A percentile compares a stretch with the other conserved stretches of the same genome.
Evolutionary conservation across 23 tunicate genomes (phyloP).

Genomic region (Botrylloides violaceus): DNA sequence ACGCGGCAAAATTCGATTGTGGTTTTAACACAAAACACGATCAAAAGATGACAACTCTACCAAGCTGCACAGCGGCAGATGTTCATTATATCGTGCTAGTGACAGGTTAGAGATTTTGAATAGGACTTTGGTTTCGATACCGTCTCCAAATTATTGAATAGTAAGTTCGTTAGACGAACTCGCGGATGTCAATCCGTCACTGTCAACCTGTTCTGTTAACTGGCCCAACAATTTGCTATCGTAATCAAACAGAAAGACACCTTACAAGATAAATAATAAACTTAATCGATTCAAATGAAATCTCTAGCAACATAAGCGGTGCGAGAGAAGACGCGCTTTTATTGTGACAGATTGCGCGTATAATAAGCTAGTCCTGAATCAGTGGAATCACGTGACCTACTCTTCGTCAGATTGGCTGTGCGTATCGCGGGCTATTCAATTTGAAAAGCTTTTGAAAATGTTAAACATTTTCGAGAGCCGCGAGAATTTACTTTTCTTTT

Average conservation of each 20-base stretch:
- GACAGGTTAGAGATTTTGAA: no score
- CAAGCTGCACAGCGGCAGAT: no score
- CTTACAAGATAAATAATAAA: background rate
- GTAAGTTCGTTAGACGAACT: background rate
- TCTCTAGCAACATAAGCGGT: constrained; percentile 2
- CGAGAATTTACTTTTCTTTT: background rate
- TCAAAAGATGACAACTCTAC: no score
- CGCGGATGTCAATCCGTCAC: background rate
- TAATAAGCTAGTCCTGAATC: background rate
- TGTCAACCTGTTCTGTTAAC: background rate
- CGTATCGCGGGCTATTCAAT: constrained; percentile 80
- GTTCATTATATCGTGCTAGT: no score
- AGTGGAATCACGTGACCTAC: constrained; percentile 41
- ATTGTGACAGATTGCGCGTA: constrained; percentile 3
- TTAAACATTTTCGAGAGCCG: constrained; percentile 10
- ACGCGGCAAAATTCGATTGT: no score
- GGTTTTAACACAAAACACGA: no score
- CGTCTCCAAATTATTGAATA: no score
- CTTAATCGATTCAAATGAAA: background rate
- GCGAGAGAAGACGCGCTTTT: constrained; percentile 23
- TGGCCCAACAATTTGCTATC: background rate
- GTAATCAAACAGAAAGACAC: background rate
- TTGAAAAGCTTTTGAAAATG: constrained; percentile 34
- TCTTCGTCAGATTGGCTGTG: constrained; percentile 38
- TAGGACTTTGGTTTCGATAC: no score